Evolutionary conservation across 1,140 invertebrate species (phyloP), one percentile per base, ranked within the genome.

Genomic region (Tyrophagus putrescentiae): DNA sequence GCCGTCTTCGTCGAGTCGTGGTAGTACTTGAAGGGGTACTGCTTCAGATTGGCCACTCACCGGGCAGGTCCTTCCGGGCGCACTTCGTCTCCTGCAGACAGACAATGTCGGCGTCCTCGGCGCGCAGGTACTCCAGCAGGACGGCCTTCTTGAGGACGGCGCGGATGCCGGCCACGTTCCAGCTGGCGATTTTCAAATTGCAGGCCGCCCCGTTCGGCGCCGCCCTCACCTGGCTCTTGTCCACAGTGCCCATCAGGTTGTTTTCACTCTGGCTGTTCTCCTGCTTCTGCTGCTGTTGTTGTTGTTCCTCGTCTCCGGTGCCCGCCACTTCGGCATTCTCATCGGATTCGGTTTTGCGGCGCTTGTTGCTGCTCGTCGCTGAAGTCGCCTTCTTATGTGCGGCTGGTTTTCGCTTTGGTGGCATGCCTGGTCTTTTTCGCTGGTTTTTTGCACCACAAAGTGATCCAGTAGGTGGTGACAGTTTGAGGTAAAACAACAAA

Each of bases 1-100:
- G 84, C 78, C 67, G 85, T 84, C 5, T 84, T 81, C n/a, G n/a
- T n/a, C 69, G 85, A 85, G 36, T 79, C 77, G 45, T 80, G 69
- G 80, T 84, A 94, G 71, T 70, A 73, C 13, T 64, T 34, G 44
- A 57, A 52, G 3, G 41, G 44, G 41, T 65, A 64, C 1, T 61
- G 34, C n/a, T n/a, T n/a, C n/a, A n/a, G n/a, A n/a, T n/a, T 4
- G 44, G 16, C 21, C 62, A 39, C 25, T 48, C 2, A 9, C 60
- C 45, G 3, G 65, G 36, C 65, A 68, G 5, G n/a, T 63, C 48
- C 23, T 41, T 60, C 4, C 59, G 16, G 18, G 27, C 25, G 29
- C 60, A 62, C 74, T 78, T 78, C 1, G 76, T 77, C 70, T 79
- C 77, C 66, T 78, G 77, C 25, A 78, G 64, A 65, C 75, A 76